phyloP scores from a whole-genome alignment of 1,140 invertebrate genomes.

The Nymphalis io region DNA sequence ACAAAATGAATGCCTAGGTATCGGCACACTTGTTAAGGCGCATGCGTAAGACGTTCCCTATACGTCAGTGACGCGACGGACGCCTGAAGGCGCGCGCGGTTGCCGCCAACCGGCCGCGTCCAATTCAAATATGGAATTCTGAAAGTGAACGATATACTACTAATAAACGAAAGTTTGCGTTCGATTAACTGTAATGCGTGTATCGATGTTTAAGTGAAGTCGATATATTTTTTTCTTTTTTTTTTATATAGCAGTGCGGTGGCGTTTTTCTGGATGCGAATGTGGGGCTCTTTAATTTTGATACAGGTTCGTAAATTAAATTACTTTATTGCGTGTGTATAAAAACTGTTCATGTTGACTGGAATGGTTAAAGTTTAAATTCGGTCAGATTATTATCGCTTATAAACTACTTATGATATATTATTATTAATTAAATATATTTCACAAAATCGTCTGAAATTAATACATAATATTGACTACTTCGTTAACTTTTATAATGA shows the following conservation, averaged over 20 bases:
- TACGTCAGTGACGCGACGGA: conserved; percentile 56
- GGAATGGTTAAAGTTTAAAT: conserved; percentile 21
- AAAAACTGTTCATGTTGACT: conserved; percentile 28
- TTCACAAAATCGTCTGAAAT: background rate
- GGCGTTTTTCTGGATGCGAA: conserved; percentile 42
- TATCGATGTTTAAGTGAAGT: conserved; percentile 31
- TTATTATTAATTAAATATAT: background rate
- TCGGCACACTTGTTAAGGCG: conserved; percentile 53
- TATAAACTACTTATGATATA: background rate
- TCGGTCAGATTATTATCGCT: conserved; percentile 32
- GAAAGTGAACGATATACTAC: conserved; percentile 34
- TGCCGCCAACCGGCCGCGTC: conserved; percentile 46
- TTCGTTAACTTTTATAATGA: background rate
- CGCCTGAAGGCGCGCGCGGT: conserved; percentile 55
- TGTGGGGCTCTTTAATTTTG: conserved; percentile 46
- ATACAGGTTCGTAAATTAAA: conserved; percentile 72
- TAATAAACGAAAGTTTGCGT: conserved; percentile 32
- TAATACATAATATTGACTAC: background rate
- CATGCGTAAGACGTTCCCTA: conserved; percentile 51
- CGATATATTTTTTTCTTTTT: conserved; percentile 56
- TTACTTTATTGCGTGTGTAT: conserved; percentile 67
- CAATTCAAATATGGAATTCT: conserved; percentile 53
- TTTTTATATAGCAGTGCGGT: conserved; percentile 47
- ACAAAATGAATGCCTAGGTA: conserved; percentile 64
- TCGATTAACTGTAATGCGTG: conserved; percentile 13